Conservation (phyloP, 2,797 vertebrate species). For the Adrianichthys oophorus region DNA sequence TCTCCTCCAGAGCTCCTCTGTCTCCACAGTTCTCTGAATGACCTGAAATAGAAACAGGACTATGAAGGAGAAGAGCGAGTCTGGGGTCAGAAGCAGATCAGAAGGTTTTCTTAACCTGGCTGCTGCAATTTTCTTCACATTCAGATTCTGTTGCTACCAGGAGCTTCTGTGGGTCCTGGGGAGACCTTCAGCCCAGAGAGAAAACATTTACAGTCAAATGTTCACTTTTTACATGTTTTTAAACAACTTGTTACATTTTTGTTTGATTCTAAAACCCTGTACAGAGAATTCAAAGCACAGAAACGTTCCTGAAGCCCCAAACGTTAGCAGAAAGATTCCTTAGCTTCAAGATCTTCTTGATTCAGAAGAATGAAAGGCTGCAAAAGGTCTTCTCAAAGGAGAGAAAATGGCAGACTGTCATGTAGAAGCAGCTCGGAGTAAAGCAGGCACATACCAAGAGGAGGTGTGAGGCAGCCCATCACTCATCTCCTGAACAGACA, state of each 20-base stretch:
- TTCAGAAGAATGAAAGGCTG: neutral
- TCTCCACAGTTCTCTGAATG: too few relatives aligned
- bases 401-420: neutral
- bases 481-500: constrained; percentile 24
- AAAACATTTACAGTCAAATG: neutral
- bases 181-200: constrained; percentile 14
- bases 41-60: neutral
- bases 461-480: constrained; percentile 9
- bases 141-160: neutral
- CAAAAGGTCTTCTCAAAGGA: neutral
- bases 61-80: neutral
- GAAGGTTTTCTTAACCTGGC: neutral
- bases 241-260: neutral
- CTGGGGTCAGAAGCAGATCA: constrained; percentile 22
- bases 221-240: neutral
- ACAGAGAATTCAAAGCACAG: neutral
- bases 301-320: too few relatives aligned
- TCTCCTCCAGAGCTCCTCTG: too few relatives aligned
- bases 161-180: constrained; percentile 4
- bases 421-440: neutral
- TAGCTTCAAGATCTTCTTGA: too few relatives aligned
- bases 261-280: neutral
- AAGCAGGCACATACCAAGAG: constrained; percentile 29
- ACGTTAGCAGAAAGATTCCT: too few relatives aligned
- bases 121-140: neutral